A percentile compares a stretch with the other conserved stretches of the same genome.
phyloP scores from a whole-genome alignment of 64 coral and sea anemone genomes.

The Montipora capricornis region DNA sequence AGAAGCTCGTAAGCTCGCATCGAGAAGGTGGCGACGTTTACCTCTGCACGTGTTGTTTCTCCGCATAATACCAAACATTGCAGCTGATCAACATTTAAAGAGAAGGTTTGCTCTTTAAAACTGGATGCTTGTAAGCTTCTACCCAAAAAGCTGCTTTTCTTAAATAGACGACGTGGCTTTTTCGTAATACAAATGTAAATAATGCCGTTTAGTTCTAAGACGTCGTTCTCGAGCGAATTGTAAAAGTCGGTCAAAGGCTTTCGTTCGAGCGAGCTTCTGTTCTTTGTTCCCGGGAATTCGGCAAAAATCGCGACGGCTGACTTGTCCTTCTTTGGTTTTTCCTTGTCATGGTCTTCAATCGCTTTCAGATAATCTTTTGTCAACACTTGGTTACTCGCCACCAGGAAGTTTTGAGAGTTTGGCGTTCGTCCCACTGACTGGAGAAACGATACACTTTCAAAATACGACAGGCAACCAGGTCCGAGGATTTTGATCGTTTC shows the following conservation, averaged over 20 bases:
- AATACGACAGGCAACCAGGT: conserved; percentile 7
- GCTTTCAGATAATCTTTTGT: neutral
- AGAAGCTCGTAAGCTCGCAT: neutral
- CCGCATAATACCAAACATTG: neutral
- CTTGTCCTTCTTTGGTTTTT: neutral
- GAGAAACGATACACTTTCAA: neutral
- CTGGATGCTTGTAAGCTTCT: neutral
- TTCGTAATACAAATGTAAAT: neutral
- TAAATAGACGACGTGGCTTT: neutral
- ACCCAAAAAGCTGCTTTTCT: neutral
- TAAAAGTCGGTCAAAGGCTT: neutral
- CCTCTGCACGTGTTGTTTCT: neutral
- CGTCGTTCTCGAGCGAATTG: neutral
- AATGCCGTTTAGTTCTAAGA: neutral
- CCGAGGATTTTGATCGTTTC: neutral
- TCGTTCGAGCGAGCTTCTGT: neutral
- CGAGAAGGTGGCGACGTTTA: neutral
- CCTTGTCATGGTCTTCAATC: neutral
- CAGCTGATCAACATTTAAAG: neutral
- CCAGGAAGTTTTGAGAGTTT: conserved; percentile 4
- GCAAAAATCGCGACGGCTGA: neutral
- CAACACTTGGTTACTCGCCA: neutral
- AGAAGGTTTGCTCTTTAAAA: neutral
- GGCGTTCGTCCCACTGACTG: neutral
- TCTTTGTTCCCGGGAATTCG: neutral